Conservation (phyloP, 2,888 invertebrate genomes). For the Eremobia ochroleuca region DNA sequence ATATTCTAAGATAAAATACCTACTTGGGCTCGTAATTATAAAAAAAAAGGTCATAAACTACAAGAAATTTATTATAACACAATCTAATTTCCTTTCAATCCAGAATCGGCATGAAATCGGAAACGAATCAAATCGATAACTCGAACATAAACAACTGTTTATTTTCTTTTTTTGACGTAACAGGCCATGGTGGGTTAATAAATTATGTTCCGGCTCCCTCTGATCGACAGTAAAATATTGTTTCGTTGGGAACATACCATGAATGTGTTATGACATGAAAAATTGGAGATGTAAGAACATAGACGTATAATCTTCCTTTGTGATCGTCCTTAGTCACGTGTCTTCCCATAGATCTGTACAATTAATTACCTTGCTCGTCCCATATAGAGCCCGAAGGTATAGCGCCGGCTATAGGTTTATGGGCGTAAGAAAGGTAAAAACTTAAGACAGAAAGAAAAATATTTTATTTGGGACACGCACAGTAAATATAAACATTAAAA, state of each 20-base stretch:
- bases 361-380: background rate
- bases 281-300: constrained; percentile 12
- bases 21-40: too few relatives aligned
- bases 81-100: constrained; percentile 2
- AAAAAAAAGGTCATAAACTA: constrained; percentile 6
- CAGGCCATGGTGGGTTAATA: constrained; percentile 5
- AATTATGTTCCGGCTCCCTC: constrained; percentile 19
- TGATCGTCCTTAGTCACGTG: background rate
- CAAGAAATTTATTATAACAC: constrained; percentile 4
- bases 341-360: background rate
- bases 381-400: background rate
- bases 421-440: background rate
- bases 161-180: constrained; percentile 5
- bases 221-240: constrained; percentile 7
- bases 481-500: background rate
- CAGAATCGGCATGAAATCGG: constrained; percentile 6
- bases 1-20: background rate
- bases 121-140: constrained; percentile 18
- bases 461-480: background rate
- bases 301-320: constrained; percentile 1
- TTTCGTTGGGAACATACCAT: constrained; percentile 1
- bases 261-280: constrained; percentile 33
- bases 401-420: background rate
- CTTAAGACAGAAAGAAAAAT: background rate
- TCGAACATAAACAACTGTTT: constrained; percentile 21